Evolutionary conservation across 2,797 vertebrate species (phyloP).

Genomic region (Paramormyrops hopkinsi): DNA sequence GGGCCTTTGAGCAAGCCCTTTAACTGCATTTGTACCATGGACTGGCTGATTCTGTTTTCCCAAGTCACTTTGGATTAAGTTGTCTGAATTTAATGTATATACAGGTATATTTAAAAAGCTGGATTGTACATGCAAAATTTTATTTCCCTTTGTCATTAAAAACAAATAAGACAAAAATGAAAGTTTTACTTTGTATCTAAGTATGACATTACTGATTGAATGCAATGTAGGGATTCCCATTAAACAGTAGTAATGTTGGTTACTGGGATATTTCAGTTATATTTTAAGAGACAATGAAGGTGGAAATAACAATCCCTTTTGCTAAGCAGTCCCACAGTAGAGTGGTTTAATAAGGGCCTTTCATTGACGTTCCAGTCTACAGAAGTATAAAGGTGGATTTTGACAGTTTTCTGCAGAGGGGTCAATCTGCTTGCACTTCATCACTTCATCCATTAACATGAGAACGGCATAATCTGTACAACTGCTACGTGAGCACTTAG

Average conservation of each 20-base stretch:
- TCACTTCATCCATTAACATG: neutral
- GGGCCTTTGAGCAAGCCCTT: neutral
- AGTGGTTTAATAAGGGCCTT: neutral
- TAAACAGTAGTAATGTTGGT: neutral
- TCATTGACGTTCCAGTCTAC: neutral
- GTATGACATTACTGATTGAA: neutral
- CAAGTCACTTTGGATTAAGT: neutral
- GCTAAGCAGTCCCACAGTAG: neutral
- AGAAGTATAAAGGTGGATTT: neutral
- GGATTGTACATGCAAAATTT: neutral
- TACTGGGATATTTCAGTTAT: neutral
- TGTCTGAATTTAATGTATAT: neutral
- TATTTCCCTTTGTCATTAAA: neutral
- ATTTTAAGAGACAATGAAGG: neutral
- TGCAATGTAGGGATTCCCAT: neutral
- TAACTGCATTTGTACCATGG: neutral
- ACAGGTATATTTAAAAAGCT: neutral
- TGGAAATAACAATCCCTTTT: neutral
- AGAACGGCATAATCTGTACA: neutral
- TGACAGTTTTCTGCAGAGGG: neutral
- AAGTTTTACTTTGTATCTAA: neutral
- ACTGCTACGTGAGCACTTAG: slow-evolving; percentile 12
- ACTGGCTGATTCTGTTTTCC: neutral
- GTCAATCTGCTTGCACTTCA: neutral
- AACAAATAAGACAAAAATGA: neutral